A percentile compares a stretch with the other conserved stretches of the same genome.
Conservation (phyloP, 2,113 vertebrate genomes). For the Bujurquina vittata region DNA sequence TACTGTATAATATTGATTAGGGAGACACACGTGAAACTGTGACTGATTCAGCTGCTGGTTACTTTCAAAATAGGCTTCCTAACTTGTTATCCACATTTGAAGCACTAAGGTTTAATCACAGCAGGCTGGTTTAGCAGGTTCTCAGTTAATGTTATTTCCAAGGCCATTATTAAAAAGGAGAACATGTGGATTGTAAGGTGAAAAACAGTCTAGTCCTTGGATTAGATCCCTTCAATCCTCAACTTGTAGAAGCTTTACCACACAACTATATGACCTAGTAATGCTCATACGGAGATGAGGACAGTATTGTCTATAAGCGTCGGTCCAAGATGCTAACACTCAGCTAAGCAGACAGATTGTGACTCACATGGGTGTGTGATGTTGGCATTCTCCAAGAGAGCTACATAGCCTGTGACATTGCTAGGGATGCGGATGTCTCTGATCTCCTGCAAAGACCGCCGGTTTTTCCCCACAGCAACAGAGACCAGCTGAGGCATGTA, state of each 20-base stretch:
- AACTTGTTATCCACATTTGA: too few species aligned
- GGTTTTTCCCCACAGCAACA: constrained; percentile 90
- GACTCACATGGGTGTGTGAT: constrained; percentile 95
- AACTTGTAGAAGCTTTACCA: not conserved
- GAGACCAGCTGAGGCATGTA: constrained; percentile 99
- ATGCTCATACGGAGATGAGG: not conserved
- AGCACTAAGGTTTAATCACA: too few species aligned
- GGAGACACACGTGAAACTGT: not conserved
- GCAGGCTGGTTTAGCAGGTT: too few species aligned
- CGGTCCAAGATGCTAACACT: not conserved
- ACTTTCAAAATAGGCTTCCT: too few species aligned
- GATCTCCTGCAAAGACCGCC: constrained; percentile 91
- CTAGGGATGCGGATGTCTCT: constrained; percentile 95
- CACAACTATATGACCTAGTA: not conserved
- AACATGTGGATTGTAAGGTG: not conserved
- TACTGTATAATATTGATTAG: not conserved
- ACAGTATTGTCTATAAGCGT: not conserved
- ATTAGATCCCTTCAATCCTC: not conserved
- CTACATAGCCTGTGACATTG: constrained; percentile 95
- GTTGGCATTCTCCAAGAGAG: constrained; percentile 95
- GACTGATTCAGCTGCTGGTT: not conserved
- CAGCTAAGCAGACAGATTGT: not conserved
- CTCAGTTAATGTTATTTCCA: too few species aligned
- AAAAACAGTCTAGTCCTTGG: not conserved
- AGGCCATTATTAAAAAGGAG: not conserved